phyloP scores from a whole-genome alignment of 2,888 invertebrate genomes.

The Embidobia sp. region DNA sequence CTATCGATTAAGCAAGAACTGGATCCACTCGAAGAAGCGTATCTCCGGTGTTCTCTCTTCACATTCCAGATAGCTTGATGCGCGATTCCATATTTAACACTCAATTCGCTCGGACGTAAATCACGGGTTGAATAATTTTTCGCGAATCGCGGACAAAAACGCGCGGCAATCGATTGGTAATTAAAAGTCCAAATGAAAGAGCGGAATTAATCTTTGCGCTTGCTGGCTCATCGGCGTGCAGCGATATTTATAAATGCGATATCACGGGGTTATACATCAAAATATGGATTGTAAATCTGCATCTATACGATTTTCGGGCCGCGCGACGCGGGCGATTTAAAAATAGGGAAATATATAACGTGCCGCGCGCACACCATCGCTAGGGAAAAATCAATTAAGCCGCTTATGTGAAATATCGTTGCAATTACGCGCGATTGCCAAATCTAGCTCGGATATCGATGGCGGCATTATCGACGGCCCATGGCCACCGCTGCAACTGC shows the following conservation, averaged over 20 bases:
- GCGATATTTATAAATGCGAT: conserved; percentile 42
- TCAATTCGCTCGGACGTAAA: conserved; percentile 19
- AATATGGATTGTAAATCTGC: conserved; percentile 60
- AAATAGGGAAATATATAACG: conserved; percentile 68
- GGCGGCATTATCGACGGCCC: conserved; percentile 73
- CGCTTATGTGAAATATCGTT: conserved; percentile 78
- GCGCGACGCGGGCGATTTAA: conserved; percentile 67
- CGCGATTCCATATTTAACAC: conserved; percentile 52
- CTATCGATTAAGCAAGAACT: conserved; percentile 61
- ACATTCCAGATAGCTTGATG: conserved; percentile 42
- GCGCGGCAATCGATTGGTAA: conserved; percentile 3
- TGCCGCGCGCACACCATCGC: conserved; percentile 59
- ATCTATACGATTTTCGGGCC: conserved; percentile 36
- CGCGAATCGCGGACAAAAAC: too few relatives aligned
- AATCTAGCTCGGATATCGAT: conserved; percentile 78
- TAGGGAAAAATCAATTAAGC: conserved; percentile 79
- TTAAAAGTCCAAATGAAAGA: conserved; percentile 22
- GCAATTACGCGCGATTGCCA: conserved; percentile 77
- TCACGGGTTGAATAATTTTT: conserved; percentile 2
- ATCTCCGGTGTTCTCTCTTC: conserved; percentile 51
- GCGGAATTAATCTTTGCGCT: conserved; percentile 33
- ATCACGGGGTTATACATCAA: conserved; percentile 54
- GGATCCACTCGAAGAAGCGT: conserved; percentile 58
- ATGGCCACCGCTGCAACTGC: conserved; percentile 65
- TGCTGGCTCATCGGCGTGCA: conserved; percentile 18